Base-by-base conservation (phyloP, 2,888 invertebrate genomes). In the Ecliptopera silaceata region DNA sequence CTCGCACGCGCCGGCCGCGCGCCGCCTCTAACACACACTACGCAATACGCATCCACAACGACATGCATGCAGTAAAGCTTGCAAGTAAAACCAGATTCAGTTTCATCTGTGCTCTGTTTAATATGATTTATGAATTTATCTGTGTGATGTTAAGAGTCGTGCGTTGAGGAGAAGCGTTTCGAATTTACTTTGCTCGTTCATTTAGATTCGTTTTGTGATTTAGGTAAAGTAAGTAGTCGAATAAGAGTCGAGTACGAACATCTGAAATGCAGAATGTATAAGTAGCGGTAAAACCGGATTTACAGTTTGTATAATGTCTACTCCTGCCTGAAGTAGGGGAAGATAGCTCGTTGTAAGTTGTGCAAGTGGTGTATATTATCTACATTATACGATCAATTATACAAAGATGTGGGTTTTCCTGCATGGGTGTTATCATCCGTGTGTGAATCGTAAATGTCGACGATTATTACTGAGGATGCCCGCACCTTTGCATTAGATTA, bases 141-240 rank as follows among this genome's bases (percentile, higher is more conserved):
- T 90, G 90, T 91, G 90, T 91, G 84, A 88, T 91, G 90, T 91
- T 71, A 86, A 88, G 90, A 90, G 90, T 91, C 90, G 90, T 91
- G 90, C 90, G 88, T 91, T 90, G 90, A 88, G 88, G 90, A 90
- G 90, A 90, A 90, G 90, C 90, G 90, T 91, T 89, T 90, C 89
- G 90, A 91, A 91, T 91, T 91, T 91, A 91, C 90, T 86, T 88
- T 85, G 85, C 82, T 86, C 82, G 85, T 79, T 84, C 71, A 78
- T 77, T 75, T 71, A 74, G 72, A 80, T 74, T 78, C 75, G 84
- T 80, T 82, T 76, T 68, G 89, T 90, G 88, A 86, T 82, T 83
- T 74, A 79, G 81, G 36, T 36, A 36, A 42, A 42, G 87, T 88
- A 86, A 82, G 85, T 86, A 81, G 85, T 84, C 78, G 79, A 79